Evolutionary conservation across 2,888 invertebrate species (phyloP).

Genomic region (Ptychoptera contaminata): DNA sequence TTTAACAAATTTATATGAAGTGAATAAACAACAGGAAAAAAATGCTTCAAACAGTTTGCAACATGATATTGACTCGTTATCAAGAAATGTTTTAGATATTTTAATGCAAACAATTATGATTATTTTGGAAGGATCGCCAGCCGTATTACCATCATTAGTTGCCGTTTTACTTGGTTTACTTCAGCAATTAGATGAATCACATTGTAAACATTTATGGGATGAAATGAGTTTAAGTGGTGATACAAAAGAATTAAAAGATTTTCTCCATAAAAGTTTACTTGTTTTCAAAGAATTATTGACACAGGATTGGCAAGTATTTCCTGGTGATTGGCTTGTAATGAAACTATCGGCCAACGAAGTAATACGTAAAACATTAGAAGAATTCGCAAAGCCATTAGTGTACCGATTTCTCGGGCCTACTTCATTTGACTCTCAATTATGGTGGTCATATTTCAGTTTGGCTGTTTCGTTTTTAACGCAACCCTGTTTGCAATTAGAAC

Average conservation of each 20-base stretch:
- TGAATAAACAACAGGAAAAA: slow-evolving; percentile 33
- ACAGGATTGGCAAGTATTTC: slow-evolving; percentile 41
- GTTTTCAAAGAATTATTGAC: slow-evolving; percentile 29
- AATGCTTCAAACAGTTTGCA: slow-evolving; percentile 36
- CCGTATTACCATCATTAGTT: slow-evolving; percentile 58
- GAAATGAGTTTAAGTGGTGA: slow-evolving; percentile 53
- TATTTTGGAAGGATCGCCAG: slow-evolving; percentile 60
- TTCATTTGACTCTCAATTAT: slow-evolving; percentile 62
- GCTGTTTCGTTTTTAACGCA: slow-evolving; percentile 70
- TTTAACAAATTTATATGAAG: slow-evolving; percentile 40
- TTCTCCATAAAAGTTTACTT: slow-evolving; percentile 64
- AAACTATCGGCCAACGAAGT: slow-evolving; percentile 78
- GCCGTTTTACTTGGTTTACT: slow-evolving; percentile 73
- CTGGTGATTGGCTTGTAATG: slow-evolving; percentile 81
- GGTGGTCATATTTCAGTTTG: slow-evolving; percentile 64
- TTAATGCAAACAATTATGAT: slow-evolving; percentile 72
- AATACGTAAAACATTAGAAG: slow-evolving; percentile 68
- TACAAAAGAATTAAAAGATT: slow-evolving; percentile 68
- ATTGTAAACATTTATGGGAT: slow-evolving; percentile 77
- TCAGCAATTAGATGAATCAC: slow-evolving; percentile 72
- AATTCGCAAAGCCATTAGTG: slow-evolving; percentile 74
- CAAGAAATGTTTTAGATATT: slow-evolving; percentile 65
- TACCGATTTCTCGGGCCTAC: slow-evolving; percentile 62
- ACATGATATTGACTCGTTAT: slow-evolving; percentile 70
- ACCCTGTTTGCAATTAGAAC: slow-evolving; percentile 62